Evolutionary conservation across 2,797 vertebrate species (phyloP).

Genomic region (Gobionotothen gibberifrons): DNA sequence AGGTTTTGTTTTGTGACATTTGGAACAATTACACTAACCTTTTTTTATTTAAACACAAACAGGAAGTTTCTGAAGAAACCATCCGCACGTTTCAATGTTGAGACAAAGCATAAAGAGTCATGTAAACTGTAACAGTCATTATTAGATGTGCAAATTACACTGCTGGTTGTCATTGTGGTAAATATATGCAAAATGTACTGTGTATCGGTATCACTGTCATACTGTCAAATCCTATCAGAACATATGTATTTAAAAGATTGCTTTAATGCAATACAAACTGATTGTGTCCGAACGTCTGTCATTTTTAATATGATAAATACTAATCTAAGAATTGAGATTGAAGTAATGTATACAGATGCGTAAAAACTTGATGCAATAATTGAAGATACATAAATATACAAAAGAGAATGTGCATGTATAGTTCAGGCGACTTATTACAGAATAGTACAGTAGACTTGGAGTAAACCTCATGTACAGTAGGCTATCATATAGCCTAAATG

Average conservation of each 20-base stretch:
- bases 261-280: conserved; percentile 14
- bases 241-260: conserved; percentile 37
- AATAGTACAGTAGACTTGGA: not conserved
- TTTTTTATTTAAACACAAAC: not conserved
- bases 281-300: conserved; percentile 7
- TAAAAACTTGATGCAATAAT: not conserved
- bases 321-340: not conserved
- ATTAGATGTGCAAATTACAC: conserved; percentile 20
- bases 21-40: conserved; percentile 1
- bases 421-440: not conserved
- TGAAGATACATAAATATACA: conserved; percentile 9
- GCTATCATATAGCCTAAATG: not conserved
- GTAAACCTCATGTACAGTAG: not conserved
- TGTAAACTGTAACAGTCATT: conserved; percentile 6
- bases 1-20: not conserved
- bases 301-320: not conserved
- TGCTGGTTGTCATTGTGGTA: conserved; percentile 17
- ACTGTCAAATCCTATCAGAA: not conserved
- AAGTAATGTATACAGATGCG: not conserved
- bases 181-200: conserved; percentile 25
- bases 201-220: conserved; percentile 22
- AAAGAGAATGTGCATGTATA: not conserved
- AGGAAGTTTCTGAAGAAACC: conserved; percentile 13
- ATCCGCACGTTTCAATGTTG: conserved; percentile 9
- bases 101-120: conserved; percentile 23